Base-by-base conservation (phyloP, 2,888 invertebrate species). In the Drosophila limbata region DNA sequence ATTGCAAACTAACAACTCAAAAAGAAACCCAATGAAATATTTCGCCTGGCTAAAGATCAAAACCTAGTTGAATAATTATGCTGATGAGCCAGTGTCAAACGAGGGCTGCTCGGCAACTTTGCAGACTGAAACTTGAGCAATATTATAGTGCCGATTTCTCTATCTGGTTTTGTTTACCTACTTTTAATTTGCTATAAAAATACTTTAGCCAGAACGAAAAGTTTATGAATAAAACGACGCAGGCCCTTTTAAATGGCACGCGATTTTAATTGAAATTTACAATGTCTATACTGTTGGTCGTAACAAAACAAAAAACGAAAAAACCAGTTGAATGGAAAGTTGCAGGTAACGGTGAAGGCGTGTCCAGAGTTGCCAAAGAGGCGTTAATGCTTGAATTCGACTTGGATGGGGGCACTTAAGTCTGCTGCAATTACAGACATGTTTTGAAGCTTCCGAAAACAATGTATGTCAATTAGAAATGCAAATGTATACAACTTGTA, bases 241-340 rank as follows among this genome's bases (percentile, higher is more conserved):
- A 48, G 28, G 44, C 55, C 13, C 28, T 42, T 35, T 47, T 15
- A 40, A 59, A 69, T 44, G 52, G 52, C 31, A 70, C 17, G 57
- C 56, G 61, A 33, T 71, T 53, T 52, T 59, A 69, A 71, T 73
- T 73, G 57, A 57, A 60, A 73, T 67, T 67, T 57, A 64, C 60
- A 61, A 21, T 25, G 33, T 28, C 28, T 28, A 28, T 55, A 44
- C 28, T 59, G 61, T 59, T 52, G 48, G 44, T 59, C 60, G 63
- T 77, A 50, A 69, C 59, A 33, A 61, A 42, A 48, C 66, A 75
- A 77, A 63, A 33, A 61, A 42, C 21, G 28, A 57, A 42, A 48
- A 71, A 75, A 77, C 61, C 62, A 78, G 78, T 73, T 77, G 48
- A 84, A 81, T 76, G 70, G 84, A 87, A 87, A 81, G 88, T 77